These are phyloP conservation scores for Sebastes nivosus DNA, from an alignment of 2,797 vertebrate species.

Conservation along the genomic window DNA sequence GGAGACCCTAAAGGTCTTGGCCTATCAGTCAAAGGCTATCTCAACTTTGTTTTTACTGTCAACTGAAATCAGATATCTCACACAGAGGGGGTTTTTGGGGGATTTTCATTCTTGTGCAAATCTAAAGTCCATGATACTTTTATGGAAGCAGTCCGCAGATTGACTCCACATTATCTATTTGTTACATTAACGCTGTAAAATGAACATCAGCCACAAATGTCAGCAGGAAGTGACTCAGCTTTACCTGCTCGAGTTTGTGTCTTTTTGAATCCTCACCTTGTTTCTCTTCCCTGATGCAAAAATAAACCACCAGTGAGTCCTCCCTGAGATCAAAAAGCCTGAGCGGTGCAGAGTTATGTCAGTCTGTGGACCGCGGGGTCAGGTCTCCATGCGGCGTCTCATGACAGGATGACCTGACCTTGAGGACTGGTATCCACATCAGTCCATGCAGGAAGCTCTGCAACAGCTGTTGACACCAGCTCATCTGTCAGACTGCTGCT, in stretches of 20 bases:
- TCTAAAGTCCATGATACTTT: background rate
- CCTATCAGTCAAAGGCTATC: conserved; percentile 9
- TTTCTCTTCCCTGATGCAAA: background rate
- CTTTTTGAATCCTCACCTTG: background rate
- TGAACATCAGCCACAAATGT: background rate
- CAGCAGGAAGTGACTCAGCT: background rate
- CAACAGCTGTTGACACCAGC: conserved; percentile 45
- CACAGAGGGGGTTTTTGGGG: background rate
- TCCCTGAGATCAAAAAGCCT: conserved; percentile 30
- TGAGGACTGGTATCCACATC: conserved; percentile 56
- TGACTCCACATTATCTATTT: background rate
- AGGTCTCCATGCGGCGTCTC: conserved; percentile 19
- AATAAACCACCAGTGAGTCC: background rate
- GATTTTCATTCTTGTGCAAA: background rate
- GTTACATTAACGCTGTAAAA: background rate
- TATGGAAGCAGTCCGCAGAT: background rate
- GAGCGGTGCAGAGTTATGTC: conserved; percentile 16
- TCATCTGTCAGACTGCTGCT: conserved; percentile 44
- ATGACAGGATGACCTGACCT: conserved; percentile 35
- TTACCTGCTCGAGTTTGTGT: background rate
- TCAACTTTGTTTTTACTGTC: conserved; percentile 10
- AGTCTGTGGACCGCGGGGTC: conserved; percentile 31
- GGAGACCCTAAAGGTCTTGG: background rate
- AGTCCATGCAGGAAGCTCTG: conserved; percentile 24
- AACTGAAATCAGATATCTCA: background rate